A percentile compares a stretch with the other conserved stretches of the same genome.
Evolutionary conservation across 1,140 invertebrate genomes (phyloP).

Genomic region (Habropoda laboriosa): DNA sequence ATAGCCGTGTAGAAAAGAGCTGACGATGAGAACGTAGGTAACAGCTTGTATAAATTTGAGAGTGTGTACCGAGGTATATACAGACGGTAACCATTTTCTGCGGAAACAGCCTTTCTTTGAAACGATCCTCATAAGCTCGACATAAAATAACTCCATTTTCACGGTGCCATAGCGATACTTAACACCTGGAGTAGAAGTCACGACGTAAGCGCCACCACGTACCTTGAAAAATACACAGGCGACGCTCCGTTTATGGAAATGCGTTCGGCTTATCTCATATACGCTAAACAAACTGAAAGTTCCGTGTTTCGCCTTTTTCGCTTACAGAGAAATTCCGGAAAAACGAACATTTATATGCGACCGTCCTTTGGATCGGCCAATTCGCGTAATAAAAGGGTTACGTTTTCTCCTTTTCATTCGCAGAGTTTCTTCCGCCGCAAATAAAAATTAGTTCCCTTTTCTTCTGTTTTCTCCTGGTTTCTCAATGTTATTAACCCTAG

Average conservation of each 20-base stretch:
- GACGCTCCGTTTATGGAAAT: conserved; percentile 64
- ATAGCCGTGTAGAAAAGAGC: conserved; percentile 6
- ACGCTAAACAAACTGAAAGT: conserved; percentile 61
- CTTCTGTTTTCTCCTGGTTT: too few relatives aligned
- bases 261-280: conserved; percentile 65
- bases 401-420: background rate
- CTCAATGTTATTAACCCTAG: too few relatives aligned
- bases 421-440: background rate
- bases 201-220: conserved; percentile 50
- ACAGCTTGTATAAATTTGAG: conserved; percentile 49
- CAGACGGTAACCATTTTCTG: conserved; percentile 56
- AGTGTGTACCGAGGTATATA: conserved; percentile 42
- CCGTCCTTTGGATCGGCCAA: background rate
- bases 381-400: conserved; percentile 31
- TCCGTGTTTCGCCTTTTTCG: conserved; percentile 38
- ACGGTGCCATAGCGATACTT: conserved; percentile 56
- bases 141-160: conserved; percentile 68
- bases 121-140: conserved; percentile 62
- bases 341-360: conserved; percentile 27
- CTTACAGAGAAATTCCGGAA: background rate
- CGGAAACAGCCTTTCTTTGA: conserved; percentile 38
- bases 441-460: too few relatives aligned
- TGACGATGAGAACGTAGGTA: conserved; percentile 47
- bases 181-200: conserved; percentile 65
- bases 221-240: conserved; percentile 57